Conservation (phyloP, 1,140 invertebrate genomes). For the Tetraneura akinire region DNA sequence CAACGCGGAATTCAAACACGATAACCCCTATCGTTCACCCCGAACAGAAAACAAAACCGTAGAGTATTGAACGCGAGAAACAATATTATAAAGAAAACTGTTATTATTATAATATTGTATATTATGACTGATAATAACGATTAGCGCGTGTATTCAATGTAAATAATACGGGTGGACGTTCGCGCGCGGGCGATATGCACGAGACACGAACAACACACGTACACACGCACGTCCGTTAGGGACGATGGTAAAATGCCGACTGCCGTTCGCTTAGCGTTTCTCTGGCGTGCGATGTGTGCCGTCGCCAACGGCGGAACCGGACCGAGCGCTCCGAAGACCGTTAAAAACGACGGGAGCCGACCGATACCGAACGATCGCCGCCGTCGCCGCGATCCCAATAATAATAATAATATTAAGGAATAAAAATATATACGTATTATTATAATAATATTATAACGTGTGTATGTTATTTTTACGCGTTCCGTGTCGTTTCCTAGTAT, state of each 20-base stretch:
- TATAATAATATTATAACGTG: not conserved
- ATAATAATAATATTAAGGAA: too few relatives aligned
- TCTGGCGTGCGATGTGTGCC: too few relatives aligned
- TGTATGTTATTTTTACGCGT: not conserved
- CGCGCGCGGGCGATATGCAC: not conserved
- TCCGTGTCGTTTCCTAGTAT: not conserved
- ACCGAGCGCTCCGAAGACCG: slow-evolving; percentile 32
- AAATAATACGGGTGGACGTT: too few relatives aligned
- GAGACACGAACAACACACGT: not conserved
- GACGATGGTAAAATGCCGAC: slow-evolving; percentile 15
- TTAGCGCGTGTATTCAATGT: too few relatives aligned
- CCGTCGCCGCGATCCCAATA: not conserved
- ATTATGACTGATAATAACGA: too few relatives aligned
- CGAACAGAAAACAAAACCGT: too few relatives aligned
- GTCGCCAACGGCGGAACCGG: not conserved
- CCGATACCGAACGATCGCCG: not conserved
- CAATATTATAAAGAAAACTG: not conserved
- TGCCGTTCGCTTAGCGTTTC: not conserved
- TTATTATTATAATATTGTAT: not conserved
- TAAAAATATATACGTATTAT: not conserved
- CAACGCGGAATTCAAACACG: too few relatives aligned
- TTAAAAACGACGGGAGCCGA: slow-evolving; percentile 16
- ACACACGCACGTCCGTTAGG: not conserved
- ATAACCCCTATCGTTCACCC: too few relatives aligned
- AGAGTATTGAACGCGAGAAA: not conserved